Percentiles rank a stretch among this genome's conserved stretches.
Conservation (phyloP, 2,113 vertebrate species). For the Rhynchomys soricoides region DNA sequence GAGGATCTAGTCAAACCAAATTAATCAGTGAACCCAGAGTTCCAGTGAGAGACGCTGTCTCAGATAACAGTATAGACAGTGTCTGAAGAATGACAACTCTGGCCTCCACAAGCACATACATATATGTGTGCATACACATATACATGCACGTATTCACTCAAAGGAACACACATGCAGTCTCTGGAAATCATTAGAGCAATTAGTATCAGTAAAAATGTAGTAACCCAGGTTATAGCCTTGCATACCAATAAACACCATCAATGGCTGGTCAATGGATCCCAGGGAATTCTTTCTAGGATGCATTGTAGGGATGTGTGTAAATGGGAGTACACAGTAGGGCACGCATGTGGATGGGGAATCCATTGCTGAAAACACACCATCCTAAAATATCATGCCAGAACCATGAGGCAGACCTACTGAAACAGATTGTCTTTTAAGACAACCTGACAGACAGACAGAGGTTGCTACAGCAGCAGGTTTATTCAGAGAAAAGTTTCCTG, state of each 20-base stretch:
- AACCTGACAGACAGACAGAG: neutral
- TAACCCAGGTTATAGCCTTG: neutral
- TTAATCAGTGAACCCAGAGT: neutral
- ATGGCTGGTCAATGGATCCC: neutral
- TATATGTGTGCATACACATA: neutral
- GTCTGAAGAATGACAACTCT: neutral
- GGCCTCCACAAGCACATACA: neutral
- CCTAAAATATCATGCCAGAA: neutral
- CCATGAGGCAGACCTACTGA: neutral
- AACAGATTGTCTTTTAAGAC: neutral
- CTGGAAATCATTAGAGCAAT: neutral
- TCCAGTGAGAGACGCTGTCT: neutral
- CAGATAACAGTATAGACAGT: neutral
- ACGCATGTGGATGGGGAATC: rapidly evolving
- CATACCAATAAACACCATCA: neutral
- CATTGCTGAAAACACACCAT: neutral
- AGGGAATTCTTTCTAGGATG: neutral
- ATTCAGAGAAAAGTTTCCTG: conserved; percentile 11
- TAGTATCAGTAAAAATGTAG: neutral
- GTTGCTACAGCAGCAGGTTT: neutral
- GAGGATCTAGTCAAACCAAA: neutral
- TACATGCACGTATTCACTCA: neutral
- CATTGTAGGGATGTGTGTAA: neutral
- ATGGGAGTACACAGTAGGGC: neutral
- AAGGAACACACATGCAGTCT: neutral